A percentile compares a stretch with the other conserved stretches of the same genome.
These are phyloP conservation scores for Dermatophagoides farinae DNA, from an alignment of 1,140 invertebrate genomes.

Conservation along the genomic window DNA sequence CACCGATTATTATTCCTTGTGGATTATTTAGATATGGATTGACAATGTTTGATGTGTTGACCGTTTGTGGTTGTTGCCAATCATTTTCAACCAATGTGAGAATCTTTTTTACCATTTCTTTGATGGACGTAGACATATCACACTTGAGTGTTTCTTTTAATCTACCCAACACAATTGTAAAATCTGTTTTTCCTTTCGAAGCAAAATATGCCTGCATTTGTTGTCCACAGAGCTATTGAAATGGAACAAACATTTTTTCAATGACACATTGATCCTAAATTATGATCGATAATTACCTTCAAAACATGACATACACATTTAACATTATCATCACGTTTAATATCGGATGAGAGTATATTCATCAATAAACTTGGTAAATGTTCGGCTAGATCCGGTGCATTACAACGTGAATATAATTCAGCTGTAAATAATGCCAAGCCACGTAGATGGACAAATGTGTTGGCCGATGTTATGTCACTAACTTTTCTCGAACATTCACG, in stretches of 20 bases:
- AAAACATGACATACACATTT: constrained; percentile 34
- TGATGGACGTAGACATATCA: not conserved
- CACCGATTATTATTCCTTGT: not conserved
- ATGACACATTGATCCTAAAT: not conserved
- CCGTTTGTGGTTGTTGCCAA: not conserved
- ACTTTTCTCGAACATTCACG: constrained; percentile 11
- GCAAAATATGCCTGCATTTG: not conserved
- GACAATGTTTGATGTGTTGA: not conserved
- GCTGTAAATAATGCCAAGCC: constrained; percentile 18
- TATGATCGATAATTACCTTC: constrained; percentile 24
- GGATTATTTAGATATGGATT: not conserved
- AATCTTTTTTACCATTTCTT: not conserved
- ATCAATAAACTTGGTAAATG: constrained; percentile 13
- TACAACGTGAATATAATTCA: constrained; percentile 17
- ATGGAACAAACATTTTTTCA: not conserved
- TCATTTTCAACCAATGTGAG: not conserved
- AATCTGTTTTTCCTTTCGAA: not conserved
- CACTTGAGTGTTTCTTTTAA: not conserved
- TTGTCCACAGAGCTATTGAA: constrained; percentile 3
- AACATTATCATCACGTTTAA: constrained; percentile 13
- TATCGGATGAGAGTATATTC: constrained; percentile 10
- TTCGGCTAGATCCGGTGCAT: constrained; percentile 4
- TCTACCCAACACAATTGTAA: not conserved
- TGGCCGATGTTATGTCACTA: not conserved
- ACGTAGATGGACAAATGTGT: constrained; percentile 12